Evolutionary conservation across 2,113 vertebrate genomes (phyloP), one percentile per base, ranked within the genome.

Genomic region (Hyperopisus bebe): DNA sequence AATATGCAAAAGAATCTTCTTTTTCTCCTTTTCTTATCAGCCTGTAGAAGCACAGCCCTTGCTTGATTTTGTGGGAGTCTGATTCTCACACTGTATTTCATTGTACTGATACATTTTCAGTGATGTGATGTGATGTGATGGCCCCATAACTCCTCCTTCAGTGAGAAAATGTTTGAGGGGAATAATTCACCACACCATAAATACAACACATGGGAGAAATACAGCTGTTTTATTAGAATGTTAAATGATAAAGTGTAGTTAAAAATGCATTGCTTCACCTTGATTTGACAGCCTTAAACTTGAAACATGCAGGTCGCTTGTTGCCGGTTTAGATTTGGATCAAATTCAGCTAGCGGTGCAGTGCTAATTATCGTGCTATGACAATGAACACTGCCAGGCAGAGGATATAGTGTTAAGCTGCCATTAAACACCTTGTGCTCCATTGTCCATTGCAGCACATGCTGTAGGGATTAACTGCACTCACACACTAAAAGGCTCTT

Each of bases 141-240:
- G 19, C 82, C 89, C 89, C 90, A 94, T 95, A 95, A 95, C 92
- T 95, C 93, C 90, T 90, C 50, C 86, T 66, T 89, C 51, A 88
- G 91, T 91, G 92, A 70, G 90, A 91, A 91, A 92, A 93, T 92
- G 90, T 94, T 94, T 94, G 91, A 92, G n/a, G 92, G 87, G 93
- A 93, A 94, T 95, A 93, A 95, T 93, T 94, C 92, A 94, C 90
- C 83, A 39, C 91, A 84, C 91, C 89, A 93, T 95, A 95, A 96
- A 94, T 93, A 93, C 89, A 90, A 90, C 48, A 70, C 17, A 3
- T 90, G 90, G 62, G 86, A 90, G 87, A 53, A 92, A 94, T 93
- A 94, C 91, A 58, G 90, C 92, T 70, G 66, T 94, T 94, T 94
- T 95, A 95, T 95, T 92, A 94, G 94, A 94, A 93, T 92, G 86